A percentile compares a stretch with the other conserved stretches of the same genome.
These are phyloP conservation scores for Helarctos malayanus DNA, from an alignment of 2,797 vertebrate genomes.

Conservation along the genomic window DNA sequence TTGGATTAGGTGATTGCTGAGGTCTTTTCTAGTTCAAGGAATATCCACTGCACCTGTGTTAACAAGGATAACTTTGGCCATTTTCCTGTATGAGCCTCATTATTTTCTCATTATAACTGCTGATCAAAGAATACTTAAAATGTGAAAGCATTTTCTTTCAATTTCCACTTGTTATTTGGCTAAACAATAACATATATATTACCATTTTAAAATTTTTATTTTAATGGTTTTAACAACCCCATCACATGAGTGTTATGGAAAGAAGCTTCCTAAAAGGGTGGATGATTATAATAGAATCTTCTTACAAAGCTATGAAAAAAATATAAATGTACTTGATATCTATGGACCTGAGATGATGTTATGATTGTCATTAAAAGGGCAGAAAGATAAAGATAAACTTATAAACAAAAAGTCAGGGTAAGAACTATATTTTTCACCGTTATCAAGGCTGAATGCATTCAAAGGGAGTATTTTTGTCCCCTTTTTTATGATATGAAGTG, in stretches of 20 bases:
- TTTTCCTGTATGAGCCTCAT: conserved; percentile 28
- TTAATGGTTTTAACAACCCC: conserved; percentile 42
- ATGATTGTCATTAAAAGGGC: conserved; percentile 72
- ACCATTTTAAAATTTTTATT: conserved; percentile 25
- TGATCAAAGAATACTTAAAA: conserved; percentile 62
- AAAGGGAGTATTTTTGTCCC: conserved; percentile 76
- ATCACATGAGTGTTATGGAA: background rate
- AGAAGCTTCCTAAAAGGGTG: background rate
- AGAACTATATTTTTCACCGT: conserved; percentile 79
- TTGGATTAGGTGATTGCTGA: conserved; percentile 26
- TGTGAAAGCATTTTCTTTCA: conserved; percentile 28
- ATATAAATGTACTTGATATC: conserved; percentile 24
- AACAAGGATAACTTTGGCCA: conserved; percentile 30
- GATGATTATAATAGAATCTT: background rate
- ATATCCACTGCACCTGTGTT: background rate
- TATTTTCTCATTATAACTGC: conserved; percentile 54
- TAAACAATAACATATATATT: background rate
- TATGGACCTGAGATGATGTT: conserved; percentile 38
- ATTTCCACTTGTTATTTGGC: conserved; percentile 54
- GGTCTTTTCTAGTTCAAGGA: conserved; percentile 36
- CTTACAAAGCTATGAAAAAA: background rate
- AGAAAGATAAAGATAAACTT: conserved; percentile 57
- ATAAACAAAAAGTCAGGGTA: conserved; percentile 71
- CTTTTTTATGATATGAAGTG: conserved; percentile 79
- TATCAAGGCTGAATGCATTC: conserved; percentile 76